Percentiles rank a stretch among this genome's conserved stretches.
These are phyloP conservation scores for Patella depressa DNA, from an alignment of 2,888 invertebrate genomes.

Conservation along the genomic window DNA sequence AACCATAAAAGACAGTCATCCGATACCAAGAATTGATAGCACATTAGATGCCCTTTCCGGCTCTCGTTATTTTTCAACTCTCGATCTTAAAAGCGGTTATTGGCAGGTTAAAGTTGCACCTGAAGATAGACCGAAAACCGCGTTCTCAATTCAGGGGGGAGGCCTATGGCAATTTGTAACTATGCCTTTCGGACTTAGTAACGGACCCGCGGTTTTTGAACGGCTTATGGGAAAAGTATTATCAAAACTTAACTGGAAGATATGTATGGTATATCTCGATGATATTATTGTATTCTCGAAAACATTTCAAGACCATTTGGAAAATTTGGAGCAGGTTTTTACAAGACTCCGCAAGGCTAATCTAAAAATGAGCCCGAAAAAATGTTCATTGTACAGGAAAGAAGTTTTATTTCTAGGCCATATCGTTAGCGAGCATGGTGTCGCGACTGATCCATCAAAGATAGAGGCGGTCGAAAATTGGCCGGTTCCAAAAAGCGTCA, in stretches of 20 bases:
- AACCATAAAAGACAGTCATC: neutral
- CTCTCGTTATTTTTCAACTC: neutral
- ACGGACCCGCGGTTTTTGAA: constrained; percentile 21
- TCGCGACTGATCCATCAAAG: too few species aligned
- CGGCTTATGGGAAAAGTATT: constrained; percentile 21
- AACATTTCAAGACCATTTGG: constrained; percentile 30
- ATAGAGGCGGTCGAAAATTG: too few species aligned
- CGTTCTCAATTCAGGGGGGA: constrained; percentile 35
- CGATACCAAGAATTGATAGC: neutral
- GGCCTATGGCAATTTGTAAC: constrained; percentile 36
- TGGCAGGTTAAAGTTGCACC: neutral
- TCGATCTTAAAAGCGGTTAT: neutral
- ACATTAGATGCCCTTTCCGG: neutral
- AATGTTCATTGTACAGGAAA: too few species aligned
- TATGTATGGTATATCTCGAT: constrained; percentile 38
- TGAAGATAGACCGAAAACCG: constrained; percentile 39
- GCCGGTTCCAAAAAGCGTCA: too few species aligned
- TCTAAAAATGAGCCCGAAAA: constrained; percentile 38
- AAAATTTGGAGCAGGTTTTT: constrained; percentile 31
- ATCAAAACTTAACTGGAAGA: constrained; percentile 21
- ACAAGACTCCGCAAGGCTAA: constrained; percentile 28
- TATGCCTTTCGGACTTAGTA: constrained; percentile 35
- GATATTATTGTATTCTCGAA: constrained; percentile 35
- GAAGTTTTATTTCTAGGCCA: too few species aligned
- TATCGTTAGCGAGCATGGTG: too few species aligned